Evolutionary conservation across 2,797 vertebrate genomes (phyloP).

Genomic region (Zenarchopterus dispar): DNA sequence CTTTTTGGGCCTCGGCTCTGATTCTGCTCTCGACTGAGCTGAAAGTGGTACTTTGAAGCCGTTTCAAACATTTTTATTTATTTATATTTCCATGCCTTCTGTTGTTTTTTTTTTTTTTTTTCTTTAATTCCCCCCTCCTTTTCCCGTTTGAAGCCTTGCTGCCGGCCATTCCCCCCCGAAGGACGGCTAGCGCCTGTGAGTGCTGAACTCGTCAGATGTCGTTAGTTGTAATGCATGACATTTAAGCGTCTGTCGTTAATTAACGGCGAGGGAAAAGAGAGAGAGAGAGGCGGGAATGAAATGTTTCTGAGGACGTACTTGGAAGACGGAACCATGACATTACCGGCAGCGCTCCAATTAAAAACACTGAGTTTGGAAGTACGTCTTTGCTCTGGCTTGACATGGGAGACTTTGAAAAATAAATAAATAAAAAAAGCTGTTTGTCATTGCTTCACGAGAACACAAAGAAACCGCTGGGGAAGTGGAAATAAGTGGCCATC

Average conservation of each 20-base stretch:
- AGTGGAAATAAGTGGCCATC: constrained; percentile 23
- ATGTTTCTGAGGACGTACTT: constrained; percentile 59
- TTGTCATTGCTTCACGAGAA: constrained; percentile 40
- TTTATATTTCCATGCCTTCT: constrained; percentile 34
- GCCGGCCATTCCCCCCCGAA: constrained; percentile 59
- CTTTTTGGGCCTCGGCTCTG: constrained; percentile 53
- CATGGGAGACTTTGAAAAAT: constrained; percentile 26
- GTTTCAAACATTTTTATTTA: constrained; percentile 56
- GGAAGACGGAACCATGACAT: constrained; percentile 69
- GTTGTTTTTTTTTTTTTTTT: constrained; percentile 25
- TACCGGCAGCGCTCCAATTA: constrained; percentile 74
- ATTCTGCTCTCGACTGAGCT: constrained; percentile 60
- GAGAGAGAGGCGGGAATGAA: constrained; percentile 42
- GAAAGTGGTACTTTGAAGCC: constrained; percentile 71
- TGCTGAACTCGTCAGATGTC: constrained; percentile 67
- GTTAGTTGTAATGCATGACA: constrained; percentile 75
- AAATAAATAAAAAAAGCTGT: constrained; percentile 32
- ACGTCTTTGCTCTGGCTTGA: constrained; percentile 44
- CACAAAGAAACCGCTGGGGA: constrained; percentile 24
- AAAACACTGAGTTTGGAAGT: constrained; percentile 67
- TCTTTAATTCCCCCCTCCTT: constrained; percentile 13
- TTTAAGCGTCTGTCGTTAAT: constrained; percentile 77
- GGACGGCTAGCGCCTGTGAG: constrained; percentile 48
- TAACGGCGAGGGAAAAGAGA: constrained; percentile 50
- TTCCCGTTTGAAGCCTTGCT: constrained; percentile 65